These are phyloP conservation scores for Lonchura striata DNA, from an alignment of 2,113 vertebrate species.

Conservation along the genomic window DNA sequence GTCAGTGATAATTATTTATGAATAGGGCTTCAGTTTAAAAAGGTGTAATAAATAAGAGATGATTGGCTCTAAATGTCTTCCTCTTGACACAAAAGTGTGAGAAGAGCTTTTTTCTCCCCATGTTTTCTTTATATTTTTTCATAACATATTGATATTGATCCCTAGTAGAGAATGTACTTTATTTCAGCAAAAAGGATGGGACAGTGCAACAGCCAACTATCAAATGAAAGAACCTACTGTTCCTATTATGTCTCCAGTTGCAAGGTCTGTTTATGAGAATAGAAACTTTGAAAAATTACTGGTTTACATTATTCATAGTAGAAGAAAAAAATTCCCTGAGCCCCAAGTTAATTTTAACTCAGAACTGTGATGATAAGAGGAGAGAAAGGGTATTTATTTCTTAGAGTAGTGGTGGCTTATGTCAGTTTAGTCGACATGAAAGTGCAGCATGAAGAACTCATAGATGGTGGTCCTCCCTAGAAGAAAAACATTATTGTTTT, in stretches of 20 bases:
- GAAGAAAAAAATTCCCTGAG: not conserved
- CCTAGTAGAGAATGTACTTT: not conserved
- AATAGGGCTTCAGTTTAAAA: not conserved
- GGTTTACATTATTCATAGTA: not conserved
- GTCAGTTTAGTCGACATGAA: not conserved
- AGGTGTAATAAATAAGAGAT: slow-evolving; percentile 23
- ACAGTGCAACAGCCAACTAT: not conserved
- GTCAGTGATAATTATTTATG: not conserved
- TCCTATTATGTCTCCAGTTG: not conserved
- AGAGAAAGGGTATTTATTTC: not conserved
- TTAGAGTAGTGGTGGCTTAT: not conserved
- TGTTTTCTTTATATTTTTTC: not conserved
- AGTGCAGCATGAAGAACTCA: not conserved
- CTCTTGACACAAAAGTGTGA: not conserved
- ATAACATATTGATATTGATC: not conserved
- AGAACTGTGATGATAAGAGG: not conserved
- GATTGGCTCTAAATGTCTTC: not conserved
- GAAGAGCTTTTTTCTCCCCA: not conserved
- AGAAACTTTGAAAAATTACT: not conserved
- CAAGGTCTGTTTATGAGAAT: not conserved
- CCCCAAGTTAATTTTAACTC: not conserved
- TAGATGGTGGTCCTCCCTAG: not conserved
- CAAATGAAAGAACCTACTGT: not conserved
- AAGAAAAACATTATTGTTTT: slow-evolving; percentile 14
- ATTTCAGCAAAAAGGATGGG: not conserved